Conservation (phyloP, 2,113 vertebrate genomes). For the Chascanopsetta lugubris region DNA sequence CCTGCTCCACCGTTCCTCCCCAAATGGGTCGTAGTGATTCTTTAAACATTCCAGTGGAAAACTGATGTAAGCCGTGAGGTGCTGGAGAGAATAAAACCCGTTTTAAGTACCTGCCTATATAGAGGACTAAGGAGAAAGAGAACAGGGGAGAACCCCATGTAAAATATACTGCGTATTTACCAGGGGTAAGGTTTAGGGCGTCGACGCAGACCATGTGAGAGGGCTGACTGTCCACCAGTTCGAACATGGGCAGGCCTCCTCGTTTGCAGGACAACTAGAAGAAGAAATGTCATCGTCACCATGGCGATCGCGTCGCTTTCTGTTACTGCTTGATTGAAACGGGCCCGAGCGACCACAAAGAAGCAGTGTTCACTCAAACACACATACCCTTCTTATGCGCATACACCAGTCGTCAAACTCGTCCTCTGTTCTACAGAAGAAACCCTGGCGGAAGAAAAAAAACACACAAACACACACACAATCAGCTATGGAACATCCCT, state of each 20-base stretch:
- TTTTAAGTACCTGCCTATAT: not conserved
- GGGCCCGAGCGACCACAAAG: not conserved
- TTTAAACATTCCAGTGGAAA: not conserved
- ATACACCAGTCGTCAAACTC: constrained; percentile 96
- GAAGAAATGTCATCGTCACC: not conserved
- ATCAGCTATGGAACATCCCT: constrained; percentile 9
- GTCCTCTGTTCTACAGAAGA: constrained; percentile 94
- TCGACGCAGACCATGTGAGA: constrained; percentile 91
- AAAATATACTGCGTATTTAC: constrained; percentile 71
- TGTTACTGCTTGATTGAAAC: not conserved
- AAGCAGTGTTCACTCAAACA: not conserved
- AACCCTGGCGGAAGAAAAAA: constrained; percentile 83
- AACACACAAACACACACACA: too few species aligned
- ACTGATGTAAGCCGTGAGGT: too few species aligned
- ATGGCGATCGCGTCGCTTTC: not conserved
- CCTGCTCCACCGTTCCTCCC: not conserved
- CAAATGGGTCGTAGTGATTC: not conserved
- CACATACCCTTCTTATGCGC: constrained; percentile 89
- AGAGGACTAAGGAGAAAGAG: not conserved
- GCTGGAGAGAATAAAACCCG: not conserved
- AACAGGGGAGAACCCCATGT: not conserved
- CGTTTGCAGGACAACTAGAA: constrained; percentile 87
- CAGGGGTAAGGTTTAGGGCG: constrained; percentile 92
- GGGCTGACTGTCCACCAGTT: constrained; percentile 93
- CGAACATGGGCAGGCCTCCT: constrained; percentile 94